Conservation (phyloP, 2,888 invertebrate species). For the Troides helena region DNA sequence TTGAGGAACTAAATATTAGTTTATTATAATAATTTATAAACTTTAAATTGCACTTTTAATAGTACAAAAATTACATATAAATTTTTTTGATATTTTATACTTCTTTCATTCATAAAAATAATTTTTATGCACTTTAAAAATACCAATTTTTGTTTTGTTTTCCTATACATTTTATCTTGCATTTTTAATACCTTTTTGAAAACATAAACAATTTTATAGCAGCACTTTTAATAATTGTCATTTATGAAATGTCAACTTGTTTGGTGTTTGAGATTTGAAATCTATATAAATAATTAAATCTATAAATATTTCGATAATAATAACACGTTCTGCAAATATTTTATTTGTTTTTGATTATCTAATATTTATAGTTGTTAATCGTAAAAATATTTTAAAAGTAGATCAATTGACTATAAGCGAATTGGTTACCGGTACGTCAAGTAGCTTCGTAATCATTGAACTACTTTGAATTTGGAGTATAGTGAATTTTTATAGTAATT, state of each 20-base stretch:
- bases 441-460: conserved; percentile 47
- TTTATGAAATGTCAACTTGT: conserved; percentile 38
- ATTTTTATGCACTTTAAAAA: too few relatives aligned
- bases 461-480: conserved; percentile 32
- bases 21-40: too few relatives aligned
- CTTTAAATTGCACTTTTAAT: too few relatives aligned
- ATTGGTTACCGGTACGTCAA: conserved; percentile 79
- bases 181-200: not conserved
- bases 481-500: conserved; percentile 37
- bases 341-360: conserved; percentile 41
- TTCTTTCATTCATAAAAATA: too few relatives aligned
- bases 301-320: conserved; percentile 56
- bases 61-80: too few relatives aligned
- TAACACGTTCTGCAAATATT: conserved; percentile 47
- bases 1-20: too few relatives aligned
- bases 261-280: conserved; percentile 41
- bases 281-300: conserved; percentile 55
- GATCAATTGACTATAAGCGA: conserved; percentile 55
- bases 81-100: too few relatives aligned
- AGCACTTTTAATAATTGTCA: conserved; percentile 19
- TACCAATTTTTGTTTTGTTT: too few relatives aligned
- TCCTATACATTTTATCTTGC: too few relatives aligned
- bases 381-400: conserved; percentile 62
- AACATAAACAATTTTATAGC: conserved; percentile 21
- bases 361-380: conserved; percentile 41